Base-by-base conservation (phyloP, 2,797 vertebrate genomes). In the Meriones psammophilus region DNA sequence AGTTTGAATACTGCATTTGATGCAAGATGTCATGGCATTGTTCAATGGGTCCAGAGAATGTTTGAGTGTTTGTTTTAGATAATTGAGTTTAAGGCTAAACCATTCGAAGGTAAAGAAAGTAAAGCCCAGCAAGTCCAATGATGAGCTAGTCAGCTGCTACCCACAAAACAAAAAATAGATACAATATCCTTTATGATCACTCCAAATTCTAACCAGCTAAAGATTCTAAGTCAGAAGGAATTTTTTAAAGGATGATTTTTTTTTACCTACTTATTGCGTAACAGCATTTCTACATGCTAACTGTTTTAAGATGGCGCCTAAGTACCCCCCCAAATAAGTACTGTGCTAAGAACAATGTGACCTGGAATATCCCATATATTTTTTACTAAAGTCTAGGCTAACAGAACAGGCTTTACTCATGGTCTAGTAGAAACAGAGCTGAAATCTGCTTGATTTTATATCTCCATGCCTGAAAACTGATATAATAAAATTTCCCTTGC, bases 181-280 rank as follows among this genome's bases (percentile, higher is more conserved):
- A 64, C 1, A 39, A 30, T 54, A 89, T 83, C 83, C 60, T n/a
- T 83, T 62, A 83, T 89, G 39, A 79, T 64, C 36, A 94, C 56
- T 83, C 7, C 13, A 36, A 92, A 92, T 85, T 95, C 39, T 89
- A 79, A 22, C 24, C 84, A 86, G 80, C 71, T 94, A 84, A 93
- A 62, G 71, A 54, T 92, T 94, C 36, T 92, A 81, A 69, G 89
- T 77, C 89, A 91, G n/a, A 91, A 88, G 33, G 46, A 90, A 74
- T 58, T 1, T 36, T 36, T 50, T 50, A 74, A 42, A 50, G 6
- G 74, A 74, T 74, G 69, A 83, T 80, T 69, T 74, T 39, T 39
- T 90, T 91, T 91, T 76, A n/a, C 8, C 5, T 58, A 88, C 54
- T 62, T 28, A 90, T 91, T 96, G 92, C n/a, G 28, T 46, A 88